Percentiles rank a stretch among this genome's conserved stretches.
Evolutionary conservation across 1,140 invertebrate genomes (phyloP).

Genomic region (Matsumurasca onukii): DNA sequence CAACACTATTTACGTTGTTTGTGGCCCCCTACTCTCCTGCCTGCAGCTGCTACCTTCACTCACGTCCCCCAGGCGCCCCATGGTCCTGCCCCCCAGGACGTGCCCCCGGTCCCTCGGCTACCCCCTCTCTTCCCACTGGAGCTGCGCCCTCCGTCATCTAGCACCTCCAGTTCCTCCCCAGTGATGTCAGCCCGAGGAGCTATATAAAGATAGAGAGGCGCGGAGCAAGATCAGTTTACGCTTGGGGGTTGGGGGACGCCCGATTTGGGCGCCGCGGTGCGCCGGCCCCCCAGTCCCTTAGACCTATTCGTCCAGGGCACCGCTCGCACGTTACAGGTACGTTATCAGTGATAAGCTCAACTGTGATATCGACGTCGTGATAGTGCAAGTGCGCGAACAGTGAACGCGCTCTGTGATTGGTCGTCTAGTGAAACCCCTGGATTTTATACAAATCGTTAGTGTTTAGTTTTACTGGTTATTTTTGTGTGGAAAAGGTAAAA

Average conservation of each 20-base stretch:
- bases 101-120: too few relatives aligned
- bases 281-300: slow-evolving; percentile 23
- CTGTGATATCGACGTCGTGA: background rate
- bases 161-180: background rate
- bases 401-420: background rate
- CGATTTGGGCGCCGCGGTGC: slow-evolving; percentile 14
- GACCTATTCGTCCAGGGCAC: slow-evolving; percentile 14
- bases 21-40: too few relatives aligned
- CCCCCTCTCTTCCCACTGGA: background rate
- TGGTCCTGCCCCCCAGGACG: too few relatives aligned
- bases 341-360: slow-evolving; percentile 6
- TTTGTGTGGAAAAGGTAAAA: too few relatives aligned
- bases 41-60: too few relatives aligned
- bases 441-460: too few relatives aligned
- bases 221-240: background rate
- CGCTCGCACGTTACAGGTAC: slow-evolving; percentile 14
- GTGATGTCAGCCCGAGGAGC: slow-evolving; percentile 8
- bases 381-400: background rate
- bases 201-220: slow-evolving; percentile 20
- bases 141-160: background rate
- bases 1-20: too few relatives aligned
- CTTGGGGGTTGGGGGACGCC: slow-evolving; percentile 18
- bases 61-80: too few relatives aligned
- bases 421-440: background rate
- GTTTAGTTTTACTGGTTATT: too few relatives aligned